Evolutionary conservation across 2,888 invertebrate species (phyloP).

Genomic region (Heteromurus nitidus): DNA sequence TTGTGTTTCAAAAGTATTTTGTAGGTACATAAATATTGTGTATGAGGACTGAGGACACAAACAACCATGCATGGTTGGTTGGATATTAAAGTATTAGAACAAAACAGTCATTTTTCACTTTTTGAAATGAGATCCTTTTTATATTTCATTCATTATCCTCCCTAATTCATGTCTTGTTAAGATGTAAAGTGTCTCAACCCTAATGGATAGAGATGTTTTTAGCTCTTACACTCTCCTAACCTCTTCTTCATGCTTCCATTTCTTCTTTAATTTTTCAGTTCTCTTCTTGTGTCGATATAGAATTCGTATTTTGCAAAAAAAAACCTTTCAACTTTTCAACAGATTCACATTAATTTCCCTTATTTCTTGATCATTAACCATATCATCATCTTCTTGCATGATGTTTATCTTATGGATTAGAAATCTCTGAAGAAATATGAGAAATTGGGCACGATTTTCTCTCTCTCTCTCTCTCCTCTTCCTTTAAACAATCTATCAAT

Average conservation of each 20-base stretch:
- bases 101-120: slow-evolving; percentile 55
- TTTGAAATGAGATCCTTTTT: slow-evolving; percentile 54
- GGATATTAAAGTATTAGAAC: slow-evolving; percentile 30
- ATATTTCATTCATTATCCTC: slow-evolving; percentile 47
- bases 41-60: too few species aligned
- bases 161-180: slow-evolving; percentile 59
- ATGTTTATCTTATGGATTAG: slow-evolving; percentile 50
- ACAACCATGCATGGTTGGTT: slow-evolving; percentile 30
- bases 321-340: slow-evolving; percentile 57
- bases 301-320: slow-evolving; percentile 40
- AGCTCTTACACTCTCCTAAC: slow-evolving; percentile 20
- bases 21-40: too few species aligned
- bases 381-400: slow-evolving; percentile 39
- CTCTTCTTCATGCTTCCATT: slow-evolving; percentile 28
- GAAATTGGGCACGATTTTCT: slow-evolving; percentile 60
- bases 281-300: slow-evolving; percentile 37
- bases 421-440: slow-evolving; percentile 53
- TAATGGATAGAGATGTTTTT: slow-evolving; percentile 58
- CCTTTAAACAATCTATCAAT: slow-evolving; percentile 33
- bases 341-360: slow-evolving; percentile 61
- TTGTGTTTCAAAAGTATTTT: too few species aligned
- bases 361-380: slow-evolving; percentile 54
- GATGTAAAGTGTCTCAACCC: slow-evolving; percentile 55
- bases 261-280: slow-evolving; percentile 40
- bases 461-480: slow-evolving; percentile 21